These are phyloP conservation scores for Telenomus remus DNA, from an alignment of 1,140 invertebrate species.

Conservation along the genomic window DNA sequence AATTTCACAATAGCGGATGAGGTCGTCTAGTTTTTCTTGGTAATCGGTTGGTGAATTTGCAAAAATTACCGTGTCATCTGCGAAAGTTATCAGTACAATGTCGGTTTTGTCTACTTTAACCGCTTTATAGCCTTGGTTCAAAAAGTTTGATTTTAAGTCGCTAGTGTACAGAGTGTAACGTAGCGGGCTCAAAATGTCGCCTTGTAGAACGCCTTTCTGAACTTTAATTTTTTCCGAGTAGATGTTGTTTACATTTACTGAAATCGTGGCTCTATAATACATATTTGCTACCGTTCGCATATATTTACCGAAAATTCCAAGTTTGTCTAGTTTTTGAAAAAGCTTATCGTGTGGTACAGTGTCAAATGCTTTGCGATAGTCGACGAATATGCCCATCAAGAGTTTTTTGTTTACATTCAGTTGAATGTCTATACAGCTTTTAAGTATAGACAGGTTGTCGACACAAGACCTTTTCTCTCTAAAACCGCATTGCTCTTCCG, in stretches of 20 bases:
- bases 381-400: not conserved
- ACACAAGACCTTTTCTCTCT: not conserved
- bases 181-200: not conserved
- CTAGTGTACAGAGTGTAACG: slow-evolving; percentile 3
- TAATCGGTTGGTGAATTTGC: slow-evolving; percentile 4
- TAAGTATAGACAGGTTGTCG: not conserved
- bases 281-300: not conserved
- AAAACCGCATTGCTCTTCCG: not conserved
- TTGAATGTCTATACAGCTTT: not conserved
- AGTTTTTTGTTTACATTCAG: not conserved
- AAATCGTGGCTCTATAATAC: no score
- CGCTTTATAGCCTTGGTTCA: not conserved
- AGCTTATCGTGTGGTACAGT: not conserved
- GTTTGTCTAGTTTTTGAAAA: slow-evolving; percentile 2
- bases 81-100: slow-evolving; percentile 8
- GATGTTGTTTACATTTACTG: no score
- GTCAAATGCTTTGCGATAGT: not conserved
- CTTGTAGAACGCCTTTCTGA: no score
- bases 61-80: slow-evolving; percentile 11
- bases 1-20: not conserved
- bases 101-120: not conserved
- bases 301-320: not conserved
- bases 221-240: no score
- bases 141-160: not conserved
- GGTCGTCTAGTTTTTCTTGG: slow-evolving; percentile 5